phyloP scores from a whole-genome alignment of 1,140 invertebrate species.

The Drosophila sp. region DNA sequence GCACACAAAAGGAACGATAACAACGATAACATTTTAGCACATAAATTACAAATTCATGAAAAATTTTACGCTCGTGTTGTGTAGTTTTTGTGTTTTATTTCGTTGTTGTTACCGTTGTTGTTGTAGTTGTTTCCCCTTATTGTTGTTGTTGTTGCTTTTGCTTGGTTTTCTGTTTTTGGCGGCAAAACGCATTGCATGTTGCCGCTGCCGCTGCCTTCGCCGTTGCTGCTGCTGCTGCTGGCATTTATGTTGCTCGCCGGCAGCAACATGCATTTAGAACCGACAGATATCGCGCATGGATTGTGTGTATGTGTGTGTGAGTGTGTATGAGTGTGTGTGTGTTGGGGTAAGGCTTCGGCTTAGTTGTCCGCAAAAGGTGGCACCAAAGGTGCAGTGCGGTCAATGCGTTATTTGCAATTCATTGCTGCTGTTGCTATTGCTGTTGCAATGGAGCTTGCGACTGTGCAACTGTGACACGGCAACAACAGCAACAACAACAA shows the following conservation, averaged over 20 bases:
- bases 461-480: conserved; percentile 53
- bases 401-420: conserved; percentile 82
- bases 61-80: conserved; percentile 79
- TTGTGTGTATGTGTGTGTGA: background rate
- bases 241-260: conserved; percentile 62
- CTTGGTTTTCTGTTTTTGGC: conserved; percentile 74
- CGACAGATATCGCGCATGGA: conserved; percentile 64
- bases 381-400: conserved; percentile 79
- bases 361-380: conserved; percentile 75
- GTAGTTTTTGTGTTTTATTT: conserved; percentile 55
- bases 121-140: conserved; percentile 28
- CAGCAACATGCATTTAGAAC: conserved; percentile 53
- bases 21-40: conserved; percentile 82
- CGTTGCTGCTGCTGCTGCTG: conserved; percentile 56
- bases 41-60: conserved; percentile 82
- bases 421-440: conserved; percentile 68
- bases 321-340: background rate
- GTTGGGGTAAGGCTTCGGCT: conserved; percentile 62
- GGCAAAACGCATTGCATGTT: conserved; percentile 79
- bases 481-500: conserved; percentile 1
- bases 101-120: conserved; percentile 41
- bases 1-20: conserved; percentile 74
- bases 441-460: conserved; percentile 40
- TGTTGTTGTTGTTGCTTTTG: conserved; percentile 53
- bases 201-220: conserved; percentile 46